These are phyloP conservation scores for Dicrostonyx torquatus DNA, from an alignment of 2,797 vertebrate species.

Conservation along the genomic window DNA sequence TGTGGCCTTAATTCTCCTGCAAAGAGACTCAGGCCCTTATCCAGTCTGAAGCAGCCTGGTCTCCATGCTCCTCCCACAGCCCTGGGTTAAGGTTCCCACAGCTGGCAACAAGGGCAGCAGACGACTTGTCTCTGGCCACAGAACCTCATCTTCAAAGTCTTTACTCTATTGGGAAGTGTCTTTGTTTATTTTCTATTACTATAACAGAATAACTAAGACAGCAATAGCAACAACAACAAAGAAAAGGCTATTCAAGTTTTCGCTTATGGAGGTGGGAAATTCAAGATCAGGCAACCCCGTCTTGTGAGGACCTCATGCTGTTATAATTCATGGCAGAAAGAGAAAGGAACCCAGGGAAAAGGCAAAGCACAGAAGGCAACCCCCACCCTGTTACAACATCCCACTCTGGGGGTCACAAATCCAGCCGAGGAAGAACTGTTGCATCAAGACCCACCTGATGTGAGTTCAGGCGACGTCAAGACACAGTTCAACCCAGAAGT, in stretches of 20 bases:
- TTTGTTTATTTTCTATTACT: neutral
- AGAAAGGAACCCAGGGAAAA: neutral
- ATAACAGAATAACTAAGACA: neutral
- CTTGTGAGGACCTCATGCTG: neutral
- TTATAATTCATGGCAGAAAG: neutral
- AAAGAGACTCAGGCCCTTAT: neutral
- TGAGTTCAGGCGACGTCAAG: neutral
- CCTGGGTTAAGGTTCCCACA: neutral
- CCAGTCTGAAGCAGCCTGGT: neutral
- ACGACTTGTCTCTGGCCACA: neutral
- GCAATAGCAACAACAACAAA: neutral
- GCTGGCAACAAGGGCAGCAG: neutral
- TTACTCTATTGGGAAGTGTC: neutral
- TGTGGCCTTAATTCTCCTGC: neutral
- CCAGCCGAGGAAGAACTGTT: neutral
- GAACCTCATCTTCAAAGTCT: neutral
- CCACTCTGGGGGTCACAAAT: neutral
- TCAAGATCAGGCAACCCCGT: neutral
- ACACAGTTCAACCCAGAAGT: neutral
- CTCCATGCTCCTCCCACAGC: neutral
- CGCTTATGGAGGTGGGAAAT: neutral
- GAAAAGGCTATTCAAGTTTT: neutral
- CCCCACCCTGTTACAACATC: neutral
- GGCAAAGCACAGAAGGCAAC: neutral
- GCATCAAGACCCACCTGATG: neutral